Evolutionary conservation across 2,797 vertebrate genomes (phyloP).

Genomic region (Monodelphis domestica): DNA sequence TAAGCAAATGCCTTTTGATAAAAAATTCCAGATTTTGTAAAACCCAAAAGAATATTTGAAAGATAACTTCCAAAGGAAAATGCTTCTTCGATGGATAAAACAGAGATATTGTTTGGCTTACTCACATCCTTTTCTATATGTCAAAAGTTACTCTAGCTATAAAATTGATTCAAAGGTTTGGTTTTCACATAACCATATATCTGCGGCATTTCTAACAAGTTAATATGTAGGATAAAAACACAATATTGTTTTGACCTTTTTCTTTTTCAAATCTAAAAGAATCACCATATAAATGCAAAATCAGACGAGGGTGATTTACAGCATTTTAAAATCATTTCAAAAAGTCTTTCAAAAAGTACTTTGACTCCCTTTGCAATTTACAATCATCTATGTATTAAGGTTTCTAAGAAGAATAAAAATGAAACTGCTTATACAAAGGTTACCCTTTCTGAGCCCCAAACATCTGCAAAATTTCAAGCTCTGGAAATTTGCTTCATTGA

Average conservation of each 20-base stretch:
- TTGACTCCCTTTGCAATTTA: slow-evolving; percentile 32
- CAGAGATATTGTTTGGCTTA: not conserved
- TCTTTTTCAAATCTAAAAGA: slow-evolving; percentile 40
- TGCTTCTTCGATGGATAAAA: slow-evolving; percentile 27
- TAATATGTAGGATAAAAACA: slow-evolving; percentile 24
- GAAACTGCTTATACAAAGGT: slow-evolving; percentile 28
- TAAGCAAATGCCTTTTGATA: slow-evolving; percentile 1
- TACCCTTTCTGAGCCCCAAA: slow-evolving; percentile 13
- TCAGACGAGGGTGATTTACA: slow-evolving; percentile 32
- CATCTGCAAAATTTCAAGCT: slow-evolving; percentile 50
- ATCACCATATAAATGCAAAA: not conserved
- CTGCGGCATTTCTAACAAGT: not conserved
- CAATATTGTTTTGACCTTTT: slow-evolving; percentile 1
- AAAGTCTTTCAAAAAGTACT: not conserved
- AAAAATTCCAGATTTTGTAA: slow-evolving; percentile 40
- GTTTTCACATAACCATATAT: slow-evolving; percentile 43
- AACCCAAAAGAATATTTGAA: not conserved
- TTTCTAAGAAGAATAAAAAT: slow-evolving; percentile 37
- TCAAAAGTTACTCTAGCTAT: not conserved
- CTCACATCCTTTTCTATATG: slow-evolving; percentile 2
- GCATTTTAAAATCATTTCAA: slow-evolving; percentile 49
- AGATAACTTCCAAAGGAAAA: slow-evolving; percentile 8
- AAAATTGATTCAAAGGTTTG: slow-evolving; percentile 43
- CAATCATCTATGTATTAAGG: not conserved
- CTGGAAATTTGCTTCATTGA: slow-evolving; percentile 41